Base-by-base conservation (phyloP, 1,140 invertebrate genomes). In the Mactra quadrangularis region DNA sequence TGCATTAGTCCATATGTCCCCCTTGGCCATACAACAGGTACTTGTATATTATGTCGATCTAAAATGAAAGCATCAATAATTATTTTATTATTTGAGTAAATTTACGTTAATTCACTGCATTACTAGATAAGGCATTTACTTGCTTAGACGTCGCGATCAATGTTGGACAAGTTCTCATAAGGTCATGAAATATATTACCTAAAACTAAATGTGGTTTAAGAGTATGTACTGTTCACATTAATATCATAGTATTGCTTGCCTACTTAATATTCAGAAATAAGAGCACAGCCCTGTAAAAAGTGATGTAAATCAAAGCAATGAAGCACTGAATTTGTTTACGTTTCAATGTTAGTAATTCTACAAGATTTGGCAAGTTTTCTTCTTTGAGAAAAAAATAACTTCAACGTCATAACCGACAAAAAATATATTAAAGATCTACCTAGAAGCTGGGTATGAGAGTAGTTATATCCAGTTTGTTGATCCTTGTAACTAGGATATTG, bases 1-100 rank as follows among this genome's bases (percentile, higher is more conserved):
- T 82, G 79, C 41, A 82, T 72, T 38, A 87, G 33, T 2, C 83
- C 83, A 50, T 85, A 87, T 11, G 83, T 84, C 3, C 86, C 86
- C 3, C 31, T 27, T 2, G 86, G 86, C 86, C 86, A 87, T 22
- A 70, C 74, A 17, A 87, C 45, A 11, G 86, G 86, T 3, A 85
- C 71, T n/a, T 74, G 71, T 15, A 74, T 31, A 2, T 35, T 52
- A 45, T 70, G 66, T 7, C 60, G 33, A 22, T 64, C 60, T 64
- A n/a, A 45, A 64, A 41, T 38, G 1, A 62, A 33, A 33, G 52
- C 19, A 53, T n/a, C 7, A 47, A 47, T 19, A 47, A 11, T 19
- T 11, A 11, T 19, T 47, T 47, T 19, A 47, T 47, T 11, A 47
- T 19, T 47, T 47, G 19, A 47, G 19, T 47, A 19, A 11, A 11